Conservation (phyloP, 1,140 invertebrate species). For the Drosophila sproati region DNA sequence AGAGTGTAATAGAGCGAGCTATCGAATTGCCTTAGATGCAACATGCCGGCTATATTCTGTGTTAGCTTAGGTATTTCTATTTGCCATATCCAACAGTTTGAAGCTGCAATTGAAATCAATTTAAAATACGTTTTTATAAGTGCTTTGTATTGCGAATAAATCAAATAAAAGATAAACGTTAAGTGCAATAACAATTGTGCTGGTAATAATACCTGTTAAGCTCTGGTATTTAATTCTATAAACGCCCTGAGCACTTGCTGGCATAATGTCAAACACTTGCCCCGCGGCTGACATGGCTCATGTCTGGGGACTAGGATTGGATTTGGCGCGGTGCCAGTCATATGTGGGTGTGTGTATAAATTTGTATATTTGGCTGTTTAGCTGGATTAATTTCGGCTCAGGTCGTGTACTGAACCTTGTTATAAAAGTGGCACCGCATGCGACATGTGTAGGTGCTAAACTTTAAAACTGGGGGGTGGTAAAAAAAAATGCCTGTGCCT, state of each 20-base stretch:
- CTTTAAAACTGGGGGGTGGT: conserved; percentile 16
- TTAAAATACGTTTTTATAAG: conserved; percentile 6
- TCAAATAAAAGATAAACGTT: not conserved
- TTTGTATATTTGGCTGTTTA: conserved; percentile 28
- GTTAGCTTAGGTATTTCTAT: conserved; percentile 6
- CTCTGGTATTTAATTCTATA: conserved; percentile 36
- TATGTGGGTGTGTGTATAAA: conserved; percentile 14
- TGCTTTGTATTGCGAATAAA: not conserved
- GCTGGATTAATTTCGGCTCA: conserved; percentile 45
- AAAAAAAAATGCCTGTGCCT: conserved; percentile 28
- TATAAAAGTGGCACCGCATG: conserved; percentile 28
- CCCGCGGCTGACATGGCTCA: conserved; percentile 43
- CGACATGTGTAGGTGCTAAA: conserved; percentile 37
- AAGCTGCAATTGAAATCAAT: conserved; percentile 25
- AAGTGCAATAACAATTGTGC: conserved; percentile 14
- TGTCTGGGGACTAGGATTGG: conserved; percentile 24
- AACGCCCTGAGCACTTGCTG: conserved; percentile 62
- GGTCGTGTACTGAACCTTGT: conserved; percentile 34
- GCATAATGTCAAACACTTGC: conserved; percentile 60
- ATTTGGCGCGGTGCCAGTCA: conserved; percentile 1
- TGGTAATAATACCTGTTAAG: conserved; percentile 16
- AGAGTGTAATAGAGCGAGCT: conserved; percentile 62
- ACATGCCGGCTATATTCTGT: conserved; percentile 41
- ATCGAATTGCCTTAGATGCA: conserved; percentile 73
- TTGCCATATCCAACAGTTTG: conserved; percentile 11